Evolutionary conservation across 2,797 vertebrate species (phyloP), one percentile per base, ranked within the genome.

Genomic region (Artibeus lituratus): DNA sequence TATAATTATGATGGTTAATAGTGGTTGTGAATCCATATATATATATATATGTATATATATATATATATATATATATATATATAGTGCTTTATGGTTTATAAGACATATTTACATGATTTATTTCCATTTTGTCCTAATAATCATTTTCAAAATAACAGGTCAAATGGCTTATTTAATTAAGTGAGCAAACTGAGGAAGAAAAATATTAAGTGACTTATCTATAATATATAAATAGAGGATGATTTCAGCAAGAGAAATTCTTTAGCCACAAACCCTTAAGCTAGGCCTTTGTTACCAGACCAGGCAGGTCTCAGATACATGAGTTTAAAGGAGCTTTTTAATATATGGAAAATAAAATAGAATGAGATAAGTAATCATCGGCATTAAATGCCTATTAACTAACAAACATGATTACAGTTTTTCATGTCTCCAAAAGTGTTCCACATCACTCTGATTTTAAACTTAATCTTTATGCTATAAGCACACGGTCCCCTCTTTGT

Each of bases 101-200:
- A 92, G 82, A 32, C 22, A 76, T 3, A 53, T 62, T 85, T 94
- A 89, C 4, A 67, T 57, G 44, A 89, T 32, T 76, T 85, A 51
- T 87, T 95, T 88, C n/a, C 49, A 76, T 53, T 95, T 96, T 87
- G 32, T 70, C 16, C 69, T 10, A 76, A 47, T 62, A 53, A 42
- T 86, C 32, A 89, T 76, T 81, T 96, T 55, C 42, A 91, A 93
- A 91, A 76, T 93, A 94, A 77, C 32, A 83, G 35, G 42, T 88
- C 44, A 81, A 85, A 65, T 12, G 89, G 42, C 19, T 93, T 67
- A 69, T 89, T 92, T 89, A 86, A 91, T 89, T 91, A 92, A 86
- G 49, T 86, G 65, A 96, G n/a, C 39, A 85, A 83, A 91, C 39
- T 35, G 24, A 82, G 35, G 26, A 76, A 26, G 5, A 55, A 70